phyloP scores from a whole-genome alignment of 1,140 invertebrate genomes.

The Geopemphigus sp. region DNA sequence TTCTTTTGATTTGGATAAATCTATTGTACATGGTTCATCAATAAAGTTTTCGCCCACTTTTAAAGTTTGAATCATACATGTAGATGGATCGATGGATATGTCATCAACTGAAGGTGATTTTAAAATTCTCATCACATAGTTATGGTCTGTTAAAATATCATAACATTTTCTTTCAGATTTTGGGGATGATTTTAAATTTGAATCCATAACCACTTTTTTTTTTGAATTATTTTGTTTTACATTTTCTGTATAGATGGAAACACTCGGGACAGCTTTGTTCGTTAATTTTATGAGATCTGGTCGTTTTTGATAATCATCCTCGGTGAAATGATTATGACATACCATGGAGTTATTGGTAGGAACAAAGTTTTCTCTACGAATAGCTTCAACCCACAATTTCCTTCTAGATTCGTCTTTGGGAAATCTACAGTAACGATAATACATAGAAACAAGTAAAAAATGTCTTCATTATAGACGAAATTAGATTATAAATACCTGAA shows the following conservation, averaged over 20 bases:
- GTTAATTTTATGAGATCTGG: slow-evolving; percentile 14
- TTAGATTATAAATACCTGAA: background rate
- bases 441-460: no score
- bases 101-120: background rate
- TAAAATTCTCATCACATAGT: background rate
- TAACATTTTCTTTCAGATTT: background rate
- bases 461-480: background rate
- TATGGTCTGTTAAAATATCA: slow-evolving; percentile 10
- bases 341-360: background rate
- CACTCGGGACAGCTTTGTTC: background rate
- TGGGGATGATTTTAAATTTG: background rate
- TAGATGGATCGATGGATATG: background rate
- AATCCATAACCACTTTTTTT: background rate
- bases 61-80: background rate
- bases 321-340: no score
- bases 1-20: slow-evolving; percentile 1
- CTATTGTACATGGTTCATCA: background rate
- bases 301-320: slow-evolving; percentile 21
- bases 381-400: background rate
- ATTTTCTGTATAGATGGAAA: background rate
- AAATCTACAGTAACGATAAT: slow-evolving; percentile 2
- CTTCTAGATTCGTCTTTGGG: background rate
- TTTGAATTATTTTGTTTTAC: background rate
- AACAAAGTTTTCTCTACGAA: slow-evolving; percentile 6
- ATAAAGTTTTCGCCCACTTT: background rate